These are phyloP conservation scores for Drosophila kuntzei DNA, from an alignment of 2,888 invertebrate species.

Conservation along the genomic window DNA sequence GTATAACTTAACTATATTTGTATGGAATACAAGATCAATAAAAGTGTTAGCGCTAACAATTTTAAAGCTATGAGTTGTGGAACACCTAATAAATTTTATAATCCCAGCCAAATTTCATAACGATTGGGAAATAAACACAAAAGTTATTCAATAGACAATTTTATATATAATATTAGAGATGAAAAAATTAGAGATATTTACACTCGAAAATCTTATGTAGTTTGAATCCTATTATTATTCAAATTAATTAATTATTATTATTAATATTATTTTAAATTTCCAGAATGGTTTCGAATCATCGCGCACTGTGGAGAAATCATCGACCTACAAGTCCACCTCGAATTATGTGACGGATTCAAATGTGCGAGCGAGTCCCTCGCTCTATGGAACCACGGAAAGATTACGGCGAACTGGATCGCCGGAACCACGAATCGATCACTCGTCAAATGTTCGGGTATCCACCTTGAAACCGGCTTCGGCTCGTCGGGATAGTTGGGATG, in stretches of 20 bases:
- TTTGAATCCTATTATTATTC: no score
- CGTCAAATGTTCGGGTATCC: conserved; percentile 88
- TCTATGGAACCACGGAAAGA: conserved; percentile 85
- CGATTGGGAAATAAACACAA: no score
- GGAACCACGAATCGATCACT: conserved; percentile 86
- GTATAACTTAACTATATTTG: not conserved
- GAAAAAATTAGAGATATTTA: no score
- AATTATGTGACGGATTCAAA: conserved; percentile 85
- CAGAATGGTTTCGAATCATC: conserved; percentile 83
- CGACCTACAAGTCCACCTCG: conserved; percentile 86
- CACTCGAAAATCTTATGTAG: no score
- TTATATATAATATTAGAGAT: no score
- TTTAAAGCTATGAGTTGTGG: no score
- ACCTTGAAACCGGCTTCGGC: conserved; percentile 87
- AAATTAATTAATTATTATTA: not conserved
- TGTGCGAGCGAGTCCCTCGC: conserved; percentile 86
- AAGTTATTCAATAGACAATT: no score
- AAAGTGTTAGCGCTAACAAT: no score
- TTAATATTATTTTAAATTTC: not conserved
- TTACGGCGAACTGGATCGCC: conserved; percentile 87
- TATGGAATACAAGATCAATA: not conserved
- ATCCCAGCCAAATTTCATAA: no score
- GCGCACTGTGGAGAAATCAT: conserved; percentile 86
- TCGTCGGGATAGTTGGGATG: conserved; percentile 93
- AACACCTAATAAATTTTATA: no score